These are phyloP conservation scores for Pararge aegeria DNA, from an alignment of 1,140 invertebrate species.

Conservation along the genomic window DNA sequence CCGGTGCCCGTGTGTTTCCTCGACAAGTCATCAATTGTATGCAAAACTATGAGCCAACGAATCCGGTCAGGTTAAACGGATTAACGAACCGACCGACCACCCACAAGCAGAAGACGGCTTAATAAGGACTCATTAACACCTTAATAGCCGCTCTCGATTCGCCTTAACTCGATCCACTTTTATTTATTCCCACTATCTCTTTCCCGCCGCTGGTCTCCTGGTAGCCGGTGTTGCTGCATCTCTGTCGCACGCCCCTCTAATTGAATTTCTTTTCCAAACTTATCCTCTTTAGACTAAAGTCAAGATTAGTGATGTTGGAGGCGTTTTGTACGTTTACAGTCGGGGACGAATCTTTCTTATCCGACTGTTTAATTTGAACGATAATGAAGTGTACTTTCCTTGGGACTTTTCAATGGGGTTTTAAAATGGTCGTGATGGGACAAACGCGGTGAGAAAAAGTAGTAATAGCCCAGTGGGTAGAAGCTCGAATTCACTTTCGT, in stretches of 20 bases:
- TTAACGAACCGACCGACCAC: conserved; percentile 69
- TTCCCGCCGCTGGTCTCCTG: neutral
- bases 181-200: conserved; percentile 31
- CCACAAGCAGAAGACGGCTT: conserved; percentile 70
- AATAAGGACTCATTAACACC: conserved; percentile 76
- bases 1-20: no score
- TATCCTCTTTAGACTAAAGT: conserved; percentile 58
- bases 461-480: no score
- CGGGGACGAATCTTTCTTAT: conserved; percentile 42
- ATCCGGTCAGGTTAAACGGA: conserved; percentile 30
- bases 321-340: conserved; percentile 64
- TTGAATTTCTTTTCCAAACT: conserved; percentile 45
- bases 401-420: conserved; percentile 2
- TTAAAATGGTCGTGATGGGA: neutral
- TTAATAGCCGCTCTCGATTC: conserved; percentile 75
- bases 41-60: no score
- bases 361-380: conserved; percentile 56
- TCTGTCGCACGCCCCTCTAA: conserved; percentile 20
- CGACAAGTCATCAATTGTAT: no score
- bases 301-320: conserved; percentile 73
- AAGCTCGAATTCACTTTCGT: no score
- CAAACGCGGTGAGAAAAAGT: no score
- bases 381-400: conserved; percentile 37
- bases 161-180: conserved; percentile 43
- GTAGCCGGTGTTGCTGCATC: neutral